Conservation (phyloP, 2,113 vertebrate species). For the Hippocampus barbouri region DNA sequence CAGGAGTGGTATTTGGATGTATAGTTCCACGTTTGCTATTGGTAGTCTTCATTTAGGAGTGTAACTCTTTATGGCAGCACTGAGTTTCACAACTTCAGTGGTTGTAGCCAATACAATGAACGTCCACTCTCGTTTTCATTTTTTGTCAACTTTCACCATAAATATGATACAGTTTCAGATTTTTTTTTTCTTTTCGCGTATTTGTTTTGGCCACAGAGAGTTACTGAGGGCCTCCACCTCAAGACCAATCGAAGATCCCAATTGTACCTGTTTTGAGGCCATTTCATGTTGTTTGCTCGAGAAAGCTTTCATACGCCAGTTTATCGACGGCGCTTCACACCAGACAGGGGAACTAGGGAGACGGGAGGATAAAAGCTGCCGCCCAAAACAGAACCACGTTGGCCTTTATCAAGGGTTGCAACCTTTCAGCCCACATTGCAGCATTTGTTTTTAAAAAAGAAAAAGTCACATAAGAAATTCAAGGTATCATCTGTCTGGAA, state of each 20-base stretch:
- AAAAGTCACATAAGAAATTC: not conserved
- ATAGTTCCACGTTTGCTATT: not conserved
- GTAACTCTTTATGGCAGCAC: not conserved
- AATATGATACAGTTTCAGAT: slow-evolving; percentile 14
- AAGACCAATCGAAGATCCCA: slow-evolving; percentile 6
- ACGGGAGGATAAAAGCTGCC: slow-evolving; percentile 6
- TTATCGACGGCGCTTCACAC: slow-evolving; percentile 15
- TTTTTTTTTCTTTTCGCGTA: slow-evolving; percentile 15
- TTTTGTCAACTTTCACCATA: slow-evolving; percentile 11
- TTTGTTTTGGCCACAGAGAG: not conserved
- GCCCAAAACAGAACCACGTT: not conserved
- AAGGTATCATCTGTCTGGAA: not conserved
- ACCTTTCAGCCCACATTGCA: not conserved
- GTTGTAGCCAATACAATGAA: slow-evolving; percentile 5
- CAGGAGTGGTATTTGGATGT: not conserved
- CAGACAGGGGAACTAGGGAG: not conserved
- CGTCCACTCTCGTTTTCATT: slow-evolving; percentile 14
- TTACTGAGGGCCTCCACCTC: not conserved
- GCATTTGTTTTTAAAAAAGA: not conserved
- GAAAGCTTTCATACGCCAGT: slow-evolving; percentile 11
- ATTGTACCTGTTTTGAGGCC: not conserved
- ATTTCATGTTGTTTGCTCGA: not conserved
- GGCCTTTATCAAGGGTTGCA: not conserved
- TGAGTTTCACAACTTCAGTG: not conserved
- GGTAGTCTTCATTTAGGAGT: not conserved